Conservation (phyloP, 2,888 invertebrate species). For the Limnephilus auricula region DNA sequence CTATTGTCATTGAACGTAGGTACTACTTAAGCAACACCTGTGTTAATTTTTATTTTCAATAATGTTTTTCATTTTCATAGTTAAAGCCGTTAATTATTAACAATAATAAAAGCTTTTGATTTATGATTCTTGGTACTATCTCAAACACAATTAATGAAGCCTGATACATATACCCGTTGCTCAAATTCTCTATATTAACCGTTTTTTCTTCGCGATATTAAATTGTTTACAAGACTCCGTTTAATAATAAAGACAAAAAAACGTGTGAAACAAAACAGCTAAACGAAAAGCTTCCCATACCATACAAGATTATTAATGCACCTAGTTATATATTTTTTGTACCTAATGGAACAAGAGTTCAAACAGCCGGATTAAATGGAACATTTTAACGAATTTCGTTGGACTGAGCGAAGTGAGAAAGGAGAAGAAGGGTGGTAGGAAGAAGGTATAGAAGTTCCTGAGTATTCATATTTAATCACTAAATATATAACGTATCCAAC, state of each 20-base stretch:
- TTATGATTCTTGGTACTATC: neutral
- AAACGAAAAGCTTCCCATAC: no score
- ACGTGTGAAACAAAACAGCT: no score
- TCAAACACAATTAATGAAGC: neutral
- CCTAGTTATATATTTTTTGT: no score
- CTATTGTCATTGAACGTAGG: neutral
- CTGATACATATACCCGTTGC: neutral
- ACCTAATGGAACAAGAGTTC: no score
- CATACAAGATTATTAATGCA: no score
- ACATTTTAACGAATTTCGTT: no score
- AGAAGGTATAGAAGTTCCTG: neutral
- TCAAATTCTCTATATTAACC: no score
- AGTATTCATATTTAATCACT: neutral
- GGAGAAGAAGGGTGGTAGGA: neutral
- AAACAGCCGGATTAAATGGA: no score
- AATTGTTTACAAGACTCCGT: no score
- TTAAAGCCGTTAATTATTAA: neutral
- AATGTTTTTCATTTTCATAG: neutral
- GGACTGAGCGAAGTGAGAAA: neutral
- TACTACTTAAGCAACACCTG: neutral
- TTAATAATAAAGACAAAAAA: no score
- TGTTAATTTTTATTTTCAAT: neutral
- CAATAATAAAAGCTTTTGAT: neutral
- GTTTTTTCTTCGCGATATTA: no score
- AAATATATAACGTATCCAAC: neutral